Evolutionary conservation across 2,797 vertebrate genomes (phyloP).

Genomic region (Calcarius lapponicus): DNA sequence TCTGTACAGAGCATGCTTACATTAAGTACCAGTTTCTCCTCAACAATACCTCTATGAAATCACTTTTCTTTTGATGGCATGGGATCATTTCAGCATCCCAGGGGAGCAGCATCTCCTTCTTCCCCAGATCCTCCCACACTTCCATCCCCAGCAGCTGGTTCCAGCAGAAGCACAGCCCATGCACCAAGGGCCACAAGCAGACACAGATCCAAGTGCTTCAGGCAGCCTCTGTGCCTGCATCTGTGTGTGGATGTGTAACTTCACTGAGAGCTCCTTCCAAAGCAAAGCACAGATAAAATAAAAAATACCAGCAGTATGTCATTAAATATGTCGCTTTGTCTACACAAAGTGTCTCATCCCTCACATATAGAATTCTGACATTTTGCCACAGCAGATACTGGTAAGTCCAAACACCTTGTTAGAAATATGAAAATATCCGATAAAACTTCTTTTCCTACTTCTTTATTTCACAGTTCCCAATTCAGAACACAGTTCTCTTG

Average conservation of each 20-base stretch:
- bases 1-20: background rate
- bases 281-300: background rate
- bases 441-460: background rate
- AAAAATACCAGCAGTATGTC: background rate
- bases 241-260: background rate
- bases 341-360: background rate
- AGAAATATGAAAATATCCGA: background rate
- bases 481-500: background rate
- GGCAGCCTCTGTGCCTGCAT: background rate
- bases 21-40: background rate
- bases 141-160: background rate
- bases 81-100: background rate
- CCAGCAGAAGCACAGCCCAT: background rate
- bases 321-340: background rate
- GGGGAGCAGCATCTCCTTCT: background rate
- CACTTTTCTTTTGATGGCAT: background rate
- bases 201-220: background rate
- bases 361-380: background rate
- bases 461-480: background rate
- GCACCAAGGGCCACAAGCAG: accelerated
- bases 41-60: background rate
- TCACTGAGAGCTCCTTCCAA: background rate
- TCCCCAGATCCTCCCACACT: background rate
- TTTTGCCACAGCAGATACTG: background rate
- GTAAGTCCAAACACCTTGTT: background rate